Evolutionary conservation across 92 coral and sea anemone species (phyloP).

Genomic region (Nematostella vectensis): DNA sequence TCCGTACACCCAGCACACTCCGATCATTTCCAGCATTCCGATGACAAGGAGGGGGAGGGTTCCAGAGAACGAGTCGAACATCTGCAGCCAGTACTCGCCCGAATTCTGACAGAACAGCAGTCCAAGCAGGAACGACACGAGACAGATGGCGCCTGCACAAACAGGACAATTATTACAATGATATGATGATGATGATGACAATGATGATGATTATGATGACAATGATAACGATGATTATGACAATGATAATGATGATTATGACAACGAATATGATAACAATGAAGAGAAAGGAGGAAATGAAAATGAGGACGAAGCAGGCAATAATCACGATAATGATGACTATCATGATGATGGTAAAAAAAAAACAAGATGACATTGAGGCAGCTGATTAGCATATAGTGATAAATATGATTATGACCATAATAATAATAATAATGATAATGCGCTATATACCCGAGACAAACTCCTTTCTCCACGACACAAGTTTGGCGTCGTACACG

Average conservation of each 20-base stretch:
- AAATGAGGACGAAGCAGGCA: neutral
- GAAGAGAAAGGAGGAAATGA: neutral
- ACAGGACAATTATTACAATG: neutral
- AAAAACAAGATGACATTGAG: too few species aligned
- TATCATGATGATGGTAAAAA: too few species aligned
- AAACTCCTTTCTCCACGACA: slow-evolving; percentile 70
- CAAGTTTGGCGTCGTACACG: slow-evolving; percentile 70
- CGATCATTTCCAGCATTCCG: slow-evolving; percentile 51
- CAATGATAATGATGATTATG: too few species aligned
- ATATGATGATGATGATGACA: too few species aligned
- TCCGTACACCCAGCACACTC: slow-evolving; percentile 56
- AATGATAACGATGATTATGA: too few species aligned
- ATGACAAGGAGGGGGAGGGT: slow-evolving; percentile 50
- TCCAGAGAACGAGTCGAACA: slow-evolving; percentile 52
- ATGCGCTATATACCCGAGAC: slow-evolving; percentile 91
- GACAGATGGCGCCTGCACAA: slow-evolving; percentile 25
- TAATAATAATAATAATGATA: too few species aligned
- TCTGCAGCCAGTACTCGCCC: slow-evolving; percentile 75
- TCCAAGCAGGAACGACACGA: slow-evolving; percentile 36
- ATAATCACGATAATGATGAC: too few species aligned
- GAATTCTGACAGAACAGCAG: slow-evolving; percentile 60
- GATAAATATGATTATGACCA: too few species aligned
- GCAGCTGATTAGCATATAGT: too few species aligned
- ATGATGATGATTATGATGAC: too few species aligned
- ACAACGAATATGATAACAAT: neutral